Evolutionary conservation across 2,797 vertebrate species (phyloP).

Genomic region (Paedocypris micromegethes): DNA sequence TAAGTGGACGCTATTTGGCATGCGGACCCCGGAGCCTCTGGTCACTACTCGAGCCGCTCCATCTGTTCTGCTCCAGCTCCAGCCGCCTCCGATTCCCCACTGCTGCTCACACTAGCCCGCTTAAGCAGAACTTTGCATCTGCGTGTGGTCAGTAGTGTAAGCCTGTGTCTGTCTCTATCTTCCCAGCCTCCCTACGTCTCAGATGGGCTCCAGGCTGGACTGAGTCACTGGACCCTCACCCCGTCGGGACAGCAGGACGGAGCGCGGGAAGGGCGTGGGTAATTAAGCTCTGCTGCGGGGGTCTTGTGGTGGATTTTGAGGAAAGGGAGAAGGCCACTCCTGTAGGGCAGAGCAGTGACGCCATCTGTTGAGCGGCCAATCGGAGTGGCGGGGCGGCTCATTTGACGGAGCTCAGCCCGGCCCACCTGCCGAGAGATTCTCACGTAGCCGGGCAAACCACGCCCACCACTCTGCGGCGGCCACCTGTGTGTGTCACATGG

Average conservation of each 20-base stretch:
- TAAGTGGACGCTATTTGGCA: constrained; percentile 13
- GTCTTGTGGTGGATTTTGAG: constrained; percentile 18
- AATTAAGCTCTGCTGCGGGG: constrained; percentile 43
- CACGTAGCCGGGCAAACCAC: constrained; percentile 19
- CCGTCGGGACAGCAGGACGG: constrained; percentile 6
- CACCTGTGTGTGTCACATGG: constrained; percentile 13
- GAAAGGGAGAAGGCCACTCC: constrained; percentile 29
- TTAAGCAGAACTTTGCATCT: background rate
- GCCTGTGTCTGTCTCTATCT: no score
- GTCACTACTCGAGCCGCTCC: constrained; percentile 31
- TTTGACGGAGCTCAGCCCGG: constrained; percentile 28
- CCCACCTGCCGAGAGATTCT: constrained; percentile 31
- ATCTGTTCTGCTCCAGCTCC: constrained; percentile 39
- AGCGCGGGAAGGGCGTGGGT: constrained; percentile 11
- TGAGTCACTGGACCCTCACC: constrained; percentile 28
- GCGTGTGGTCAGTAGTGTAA: no score
- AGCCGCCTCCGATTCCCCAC: constrained; percentile 16
- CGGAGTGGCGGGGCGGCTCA: constrained; percentile 28
- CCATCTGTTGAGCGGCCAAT: constrained; percentile 48
- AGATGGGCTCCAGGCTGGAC: constrained; percentile 16
- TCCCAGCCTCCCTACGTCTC: constrained; percentile 12
- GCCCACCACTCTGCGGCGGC: constrained; percentile 18
- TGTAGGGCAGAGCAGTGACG: constrained; percentile 25
- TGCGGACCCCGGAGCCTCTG: constrained; percentile 26
- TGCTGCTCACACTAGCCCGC: constrained; percentile 3